Evolutionary conservation across 2,113 vertebrate genomes (phyloP).

Genomic region (Triplophysa tibetana): DNA sequence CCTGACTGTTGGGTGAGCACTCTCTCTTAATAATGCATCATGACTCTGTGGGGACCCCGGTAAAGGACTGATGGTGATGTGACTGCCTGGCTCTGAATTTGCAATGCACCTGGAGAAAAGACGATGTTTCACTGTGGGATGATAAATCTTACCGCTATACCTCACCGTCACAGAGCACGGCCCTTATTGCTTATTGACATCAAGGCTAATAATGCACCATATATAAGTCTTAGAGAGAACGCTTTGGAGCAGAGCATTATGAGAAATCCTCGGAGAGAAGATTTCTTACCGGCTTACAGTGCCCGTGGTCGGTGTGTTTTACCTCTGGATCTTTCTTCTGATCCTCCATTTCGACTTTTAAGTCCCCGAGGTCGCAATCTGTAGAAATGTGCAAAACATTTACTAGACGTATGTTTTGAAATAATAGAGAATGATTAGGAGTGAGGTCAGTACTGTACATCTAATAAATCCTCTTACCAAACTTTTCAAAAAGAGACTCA

Average conservation of each 20-base stretch:
- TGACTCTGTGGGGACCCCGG: neutral
- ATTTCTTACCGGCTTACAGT: constrained; percentile 70
- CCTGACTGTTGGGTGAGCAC: neutral
- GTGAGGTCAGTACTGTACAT: neutral
- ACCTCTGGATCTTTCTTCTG: constrained; percentile 65
- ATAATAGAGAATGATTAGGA: neutral
- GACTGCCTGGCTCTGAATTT: neutral
- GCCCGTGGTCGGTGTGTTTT: constrained; percentile 52
- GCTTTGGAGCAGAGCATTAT: neutral
- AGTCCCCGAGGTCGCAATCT: constrained; percentile 90
- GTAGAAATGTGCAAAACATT: constrained; percentile 31
- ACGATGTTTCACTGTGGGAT: neutral
- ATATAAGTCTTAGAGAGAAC: neutral
- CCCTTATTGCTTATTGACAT: constrained; percentile 17
- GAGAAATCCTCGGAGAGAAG: constrained; percentile 13
- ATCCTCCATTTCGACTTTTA: constrained; percentile 84
- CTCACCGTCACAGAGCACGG: constrained; percentile 7
- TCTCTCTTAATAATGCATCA: neutral
- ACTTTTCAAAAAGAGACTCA: constrained; percentile 96
- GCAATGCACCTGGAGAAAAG: constrained; percentile 28
- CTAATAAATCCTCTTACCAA: constrained; percentile 75
- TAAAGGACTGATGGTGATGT: constrained; percentile 13
- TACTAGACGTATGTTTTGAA: neutral
- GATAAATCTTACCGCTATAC: constrained; percentile 24
- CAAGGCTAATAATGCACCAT: constrained; percentile 12